Evolutionary conservation across 2,797 vertebrate genomes (phyloP).

Genomic region (Chelonia mydas): DNA sequence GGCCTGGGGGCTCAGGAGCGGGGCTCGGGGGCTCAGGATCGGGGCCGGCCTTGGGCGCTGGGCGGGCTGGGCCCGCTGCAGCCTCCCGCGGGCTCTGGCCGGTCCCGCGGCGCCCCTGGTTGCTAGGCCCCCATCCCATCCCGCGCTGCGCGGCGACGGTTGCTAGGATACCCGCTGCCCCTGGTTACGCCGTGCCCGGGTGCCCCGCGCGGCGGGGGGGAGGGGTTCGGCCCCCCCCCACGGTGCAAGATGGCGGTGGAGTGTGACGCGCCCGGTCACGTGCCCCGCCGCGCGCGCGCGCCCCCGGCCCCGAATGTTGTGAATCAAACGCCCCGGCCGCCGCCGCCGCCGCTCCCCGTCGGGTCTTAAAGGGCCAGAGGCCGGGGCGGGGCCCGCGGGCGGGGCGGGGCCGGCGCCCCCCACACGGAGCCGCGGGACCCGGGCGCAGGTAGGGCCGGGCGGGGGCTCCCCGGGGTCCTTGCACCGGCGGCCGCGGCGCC

Average conservation of each 20-base stretch:
- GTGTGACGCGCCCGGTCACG: constrained; percentile 66
- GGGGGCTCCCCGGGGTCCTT: too few species aligned
- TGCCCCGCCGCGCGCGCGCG: constrained; percentile 53
- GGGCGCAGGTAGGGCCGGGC: too few species aligned
- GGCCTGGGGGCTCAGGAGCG: too few species aligned
- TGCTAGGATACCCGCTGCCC: not conserved
- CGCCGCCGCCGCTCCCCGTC: constrained; percentile 54
- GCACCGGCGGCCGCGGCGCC: too few species aligned
- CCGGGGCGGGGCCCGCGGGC: not conserved
- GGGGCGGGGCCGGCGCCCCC: too few species aligned
- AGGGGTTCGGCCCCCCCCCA: constrained; percentile 4
- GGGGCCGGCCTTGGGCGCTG: too few species aligned
- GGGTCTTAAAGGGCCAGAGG: constrained; percentile 79
- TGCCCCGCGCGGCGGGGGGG: constrained; percentile 12
- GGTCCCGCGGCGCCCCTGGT: too few species aligned
- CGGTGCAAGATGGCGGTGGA: constrained; percentile 57
- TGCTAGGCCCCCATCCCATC: too few species aligned
- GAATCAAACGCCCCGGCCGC: constrained; percentile 75
- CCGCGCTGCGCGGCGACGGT: not conserved
- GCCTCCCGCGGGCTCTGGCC: too few species aligned
- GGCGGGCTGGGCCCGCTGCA: too few species aligned
- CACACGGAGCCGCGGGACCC: too few species aligned
- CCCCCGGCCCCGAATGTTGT: constrained; percentile 82
- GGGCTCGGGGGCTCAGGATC: too few species aligned
- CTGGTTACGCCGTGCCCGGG: not conserved